A percentile compares a stretch with the other conserved stretches of the same genome.
phyloP scores from a whole-genome alignment of 2,888 invertebrate species.

The Anodontia alba region DNA sequence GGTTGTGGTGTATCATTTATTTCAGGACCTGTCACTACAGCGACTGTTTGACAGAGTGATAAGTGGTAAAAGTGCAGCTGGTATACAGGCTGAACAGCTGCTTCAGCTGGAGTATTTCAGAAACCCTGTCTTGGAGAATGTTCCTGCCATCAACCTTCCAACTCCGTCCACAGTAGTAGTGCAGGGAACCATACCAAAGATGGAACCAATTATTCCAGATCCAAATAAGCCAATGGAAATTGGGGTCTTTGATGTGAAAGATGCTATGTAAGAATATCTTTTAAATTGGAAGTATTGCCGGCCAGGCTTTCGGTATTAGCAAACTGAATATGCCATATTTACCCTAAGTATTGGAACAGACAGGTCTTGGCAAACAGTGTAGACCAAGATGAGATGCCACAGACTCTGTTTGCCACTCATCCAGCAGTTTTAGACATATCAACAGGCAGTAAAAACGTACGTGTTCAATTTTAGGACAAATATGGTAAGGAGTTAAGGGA shows the following conservation, averaged over 20 bases:
- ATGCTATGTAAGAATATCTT: slow-evolving; percentile 48
- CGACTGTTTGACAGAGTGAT: slow-evolving; percentile 50
- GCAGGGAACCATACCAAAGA: background rate
- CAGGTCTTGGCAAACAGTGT: too few species aligned
- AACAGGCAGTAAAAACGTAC: too few species aligned
- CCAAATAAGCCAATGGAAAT: slow-evolving; percentile 58
- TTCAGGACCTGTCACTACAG: slow-evolving; percentile 45
- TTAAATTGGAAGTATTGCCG: background rate
- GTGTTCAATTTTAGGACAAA: too few species aligned
- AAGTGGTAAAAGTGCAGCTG: slow-evolving; percentile 35
- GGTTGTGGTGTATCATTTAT: background rate
- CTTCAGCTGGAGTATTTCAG: slow-evolving; percentile 49
- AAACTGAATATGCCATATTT: too few species aligned
- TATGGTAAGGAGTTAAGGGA: too few species aligned
- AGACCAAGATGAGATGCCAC: too few species aligned
- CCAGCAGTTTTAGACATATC: too few species aligned
- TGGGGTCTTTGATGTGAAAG: slow-evolving; percentile 57
- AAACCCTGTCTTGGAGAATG: slow-evolving; percentile 31
- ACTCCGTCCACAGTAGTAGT: background rate
- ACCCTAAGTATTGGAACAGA: too few species aligned
- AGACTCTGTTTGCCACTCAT: too few species aligned
- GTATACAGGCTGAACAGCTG: slow-evolving; percentile 44
- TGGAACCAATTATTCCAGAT: slow-evolving; percentile 32
- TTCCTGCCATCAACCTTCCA: slow-evolving; percentile 12
- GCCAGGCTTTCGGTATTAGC: too few species aligned